Conservation (phyloP, 2,888 invertebrate genomes). For the Apocheima hispidaria region DNA sequence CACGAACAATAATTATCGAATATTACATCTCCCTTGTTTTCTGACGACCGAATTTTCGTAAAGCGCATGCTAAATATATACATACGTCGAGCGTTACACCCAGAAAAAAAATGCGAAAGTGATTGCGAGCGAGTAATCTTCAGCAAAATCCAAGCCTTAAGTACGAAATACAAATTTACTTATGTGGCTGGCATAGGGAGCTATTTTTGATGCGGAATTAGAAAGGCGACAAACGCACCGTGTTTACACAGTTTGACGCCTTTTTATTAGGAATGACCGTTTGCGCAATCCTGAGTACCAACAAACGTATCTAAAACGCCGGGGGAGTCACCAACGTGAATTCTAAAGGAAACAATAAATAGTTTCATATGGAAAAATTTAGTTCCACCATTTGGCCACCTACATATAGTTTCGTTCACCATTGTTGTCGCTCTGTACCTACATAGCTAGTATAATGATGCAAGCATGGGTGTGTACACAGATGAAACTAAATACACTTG, state of each 20-base stretch:
- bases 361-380: background rate
- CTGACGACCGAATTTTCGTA: no score
- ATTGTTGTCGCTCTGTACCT: background rate
- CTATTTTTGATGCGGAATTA: conserved; percentile 49
- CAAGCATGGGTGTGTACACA: conserved; percentile 70
- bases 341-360: background rate
- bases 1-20: no score
- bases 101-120: background rate
- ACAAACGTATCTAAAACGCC: background rate
- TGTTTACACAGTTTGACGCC: conserved; percentile 69
- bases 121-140: no score
- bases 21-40: no score
- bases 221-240: conserved; percentile 52
- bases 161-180: background rate
- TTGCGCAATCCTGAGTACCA: conserved; percentile 63
- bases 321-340: background rate
- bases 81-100: background rate
- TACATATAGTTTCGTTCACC: background rate
- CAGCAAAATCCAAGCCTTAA: background rate
- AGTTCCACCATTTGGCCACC: background rate
- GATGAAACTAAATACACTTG: conserved; percentile 58
- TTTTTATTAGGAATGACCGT: conserved; percentile 61
- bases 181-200: conserved; percentile 23
- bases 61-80: background rate
- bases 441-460: conserved; percentile 48